Evolutionary conservation across 2,888 invertebrate species (phyloP).

Genomic region (Octodonta nipae): DNA sequence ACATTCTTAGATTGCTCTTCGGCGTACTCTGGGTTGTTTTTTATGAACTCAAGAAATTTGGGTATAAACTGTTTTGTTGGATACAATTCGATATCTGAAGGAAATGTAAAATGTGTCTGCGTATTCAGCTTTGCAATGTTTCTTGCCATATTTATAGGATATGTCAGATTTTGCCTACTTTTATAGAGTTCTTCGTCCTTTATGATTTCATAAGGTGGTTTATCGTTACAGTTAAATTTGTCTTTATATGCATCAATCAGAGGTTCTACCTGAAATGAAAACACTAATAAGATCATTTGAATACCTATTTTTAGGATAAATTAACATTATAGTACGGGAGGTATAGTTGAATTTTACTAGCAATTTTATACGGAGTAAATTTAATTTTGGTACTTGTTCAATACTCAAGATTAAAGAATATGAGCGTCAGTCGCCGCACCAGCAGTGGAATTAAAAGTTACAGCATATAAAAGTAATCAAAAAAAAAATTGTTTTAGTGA

Average conservation of each 20-base stretch:
- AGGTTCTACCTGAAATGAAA: slow-evolving; percentile 5
- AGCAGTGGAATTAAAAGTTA: too few species aligned
- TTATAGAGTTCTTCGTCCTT: slow-evolving; percentile 40
- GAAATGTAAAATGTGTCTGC: slow-evolving; percentile 25
- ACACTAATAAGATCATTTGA: too few species aligned
- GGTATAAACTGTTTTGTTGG: slow-evolving; percentile 22
- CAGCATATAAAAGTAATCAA: too few species aligned
- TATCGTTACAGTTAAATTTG: slow-evolving; percentile 52
- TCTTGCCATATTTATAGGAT: slow-evolving; percentile 27
- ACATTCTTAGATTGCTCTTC: slow-evolving; percentile 15
- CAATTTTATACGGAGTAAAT: too few species aligned
- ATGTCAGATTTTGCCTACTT: slow-evolving; percentile 18
- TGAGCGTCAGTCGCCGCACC: too few species aligned
- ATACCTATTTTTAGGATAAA: too few species aligned
- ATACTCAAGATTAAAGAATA: too few species aligned
- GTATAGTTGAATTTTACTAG: too few species aligned
- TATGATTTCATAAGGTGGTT: slow-evolving; percentile 55
- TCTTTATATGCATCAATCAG: slow-evolving; percentile 19
- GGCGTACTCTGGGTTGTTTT: slow-evolving; percentile 10
- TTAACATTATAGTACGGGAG: too few species aligned
- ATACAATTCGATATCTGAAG: slow-evolving; percentile 28
- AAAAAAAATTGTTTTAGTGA: too few species aligned
- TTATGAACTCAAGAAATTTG: slow-evolving; percentile 20
- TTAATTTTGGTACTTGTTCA: too few species aligned
- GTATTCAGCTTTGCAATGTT: slow-evolving; percentile 25